Conservation (phyloP, 2,797 vertebrate genomes). For the Champsocephalus esox region DNA sequence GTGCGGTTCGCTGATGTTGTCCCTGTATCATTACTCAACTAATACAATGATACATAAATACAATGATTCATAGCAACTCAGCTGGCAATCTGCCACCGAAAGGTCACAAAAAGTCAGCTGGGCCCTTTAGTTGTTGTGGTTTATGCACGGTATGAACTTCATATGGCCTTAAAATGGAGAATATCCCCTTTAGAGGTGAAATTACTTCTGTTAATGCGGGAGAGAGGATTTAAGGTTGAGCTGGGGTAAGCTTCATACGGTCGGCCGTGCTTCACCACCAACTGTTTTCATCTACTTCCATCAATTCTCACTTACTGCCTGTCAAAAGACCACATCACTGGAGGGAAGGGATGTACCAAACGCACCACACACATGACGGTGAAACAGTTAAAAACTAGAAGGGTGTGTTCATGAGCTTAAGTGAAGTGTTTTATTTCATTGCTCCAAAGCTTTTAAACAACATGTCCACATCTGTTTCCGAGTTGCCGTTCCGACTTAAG, state of each 20-base stretch:
- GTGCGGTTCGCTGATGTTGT: conserved; percentile 50
- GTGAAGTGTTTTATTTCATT: no score
- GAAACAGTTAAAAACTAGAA: conserved; percentile 6
- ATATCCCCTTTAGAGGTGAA: background rate
- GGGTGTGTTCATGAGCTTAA: no score
- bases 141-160: background rate
- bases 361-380: conserved; percentile 1
- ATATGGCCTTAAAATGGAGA: conserved; percentile 6
- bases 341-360: conserved; percentile 25
- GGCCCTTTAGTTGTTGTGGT: conserved; percentile 7
- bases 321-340: conserved; percentile 55
- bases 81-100: conserved; percentile 37
- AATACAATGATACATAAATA: conserved; percentile 3
- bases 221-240: conserved; percentile 42
- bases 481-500: no score
- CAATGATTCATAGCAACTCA: background rate
- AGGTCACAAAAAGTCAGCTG: conserved; percentile 33
- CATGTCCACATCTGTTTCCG: no score
- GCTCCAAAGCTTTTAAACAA: no score
- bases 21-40: conserved; percentile 30
- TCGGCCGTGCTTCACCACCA: conserved; percentile 39
- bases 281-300: conserved; percentile 66
- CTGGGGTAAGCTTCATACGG: conserved; percentile 14
- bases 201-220: conserved; percentile 11
- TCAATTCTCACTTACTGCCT: conserved; percentile 58